Evolutionary conservation across 2,888 invertebrate species (phyloP).

Genomic region (Harpalus rufipes): DNA sequence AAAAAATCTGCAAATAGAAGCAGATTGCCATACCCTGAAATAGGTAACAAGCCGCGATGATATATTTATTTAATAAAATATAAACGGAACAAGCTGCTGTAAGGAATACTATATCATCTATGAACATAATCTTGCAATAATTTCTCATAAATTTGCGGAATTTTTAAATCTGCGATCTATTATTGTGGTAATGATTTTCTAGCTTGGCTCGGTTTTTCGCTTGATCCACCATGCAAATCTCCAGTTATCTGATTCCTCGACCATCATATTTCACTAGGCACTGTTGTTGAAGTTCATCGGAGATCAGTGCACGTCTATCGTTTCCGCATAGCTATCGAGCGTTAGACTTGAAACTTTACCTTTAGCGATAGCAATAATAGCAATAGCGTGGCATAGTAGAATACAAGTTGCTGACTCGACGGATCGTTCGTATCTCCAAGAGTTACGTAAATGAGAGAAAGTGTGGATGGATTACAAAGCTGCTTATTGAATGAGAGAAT

Average conservation of each 20-base stretch:
- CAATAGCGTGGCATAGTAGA: too few species aligned
- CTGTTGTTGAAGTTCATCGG: not conserved
- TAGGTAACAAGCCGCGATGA: too few species aligned
- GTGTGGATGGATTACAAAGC: not conserved
- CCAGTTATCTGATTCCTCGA: slow-evolving; percentile 19
- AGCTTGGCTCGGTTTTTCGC: not conserved
- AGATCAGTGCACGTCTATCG: slow-evolving; percentile 13
- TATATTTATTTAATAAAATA: too few species aligned
- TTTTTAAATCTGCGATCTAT: too few species aligned
- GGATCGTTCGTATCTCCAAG: not conserved
- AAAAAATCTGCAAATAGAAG: too few species aligned
- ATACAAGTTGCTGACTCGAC: not conserved
- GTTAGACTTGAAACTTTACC: not conserved
- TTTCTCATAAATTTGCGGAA: too few species aligned
- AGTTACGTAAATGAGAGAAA: not conserved
- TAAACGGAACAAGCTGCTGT: too few species aligned
- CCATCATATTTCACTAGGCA: slow-evolving; percentile 18
- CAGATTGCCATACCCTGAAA: too few species aligned
- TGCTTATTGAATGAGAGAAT: not conserved
- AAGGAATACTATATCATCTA: too few species aligned
- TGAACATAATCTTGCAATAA: too few species aligned
- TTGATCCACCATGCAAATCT: slow-evolving; percentile 53
- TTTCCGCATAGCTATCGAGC: slow-evolving; percentile 18
- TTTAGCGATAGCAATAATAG: not conserved
- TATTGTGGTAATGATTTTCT: too few species aligned